Evolutionary conservation across 2,797 vertebrate species (phyloP), one percentile per base, ranked within the genome.

Genomic region (Balearica regulorum): DNA sequence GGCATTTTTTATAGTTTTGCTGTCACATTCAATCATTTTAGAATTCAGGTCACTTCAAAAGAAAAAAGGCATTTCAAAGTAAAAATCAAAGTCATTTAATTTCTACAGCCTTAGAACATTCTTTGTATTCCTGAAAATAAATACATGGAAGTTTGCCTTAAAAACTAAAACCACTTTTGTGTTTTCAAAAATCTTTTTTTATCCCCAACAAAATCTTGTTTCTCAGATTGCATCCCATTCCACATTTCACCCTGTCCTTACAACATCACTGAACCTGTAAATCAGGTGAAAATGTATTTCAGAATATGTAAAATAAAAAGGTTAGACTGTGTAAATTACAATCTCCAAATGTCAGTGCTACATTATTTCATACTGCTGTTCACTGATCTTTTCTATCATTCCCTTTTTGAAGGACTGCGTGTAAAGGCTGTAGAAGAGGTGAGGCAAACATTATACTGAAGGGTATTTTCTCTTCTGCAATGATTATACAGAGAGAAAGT

Each of bases 271-370:
- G 49, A 96, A 87, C 44, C 53, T 89, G 61, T 57, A 95, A 87
- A 91, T 71, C 76, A 84, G 71, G 57, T 61, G 60, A 89, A 80
- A 93, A 90, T 48, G 1, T 28, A 46, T 87, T 89, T 85, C 78
- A 80, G 64, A 46, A 65, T 77, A 88, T 48, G 46, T 80, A 95
- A 96, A 95, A 89, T 72, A 77, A 83, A 96, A 96, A 92, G 44
- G 77, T 78, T 86, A 76, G 13, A 24, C 28, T 82, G 58, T 62
- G 66, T 68, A 93, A 95, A 94, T 83, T 73, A 87, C n/a, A 68
- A 16, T 70, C 70, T 49, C 60, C 54, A 92, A 68, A 89, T 84
- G 79, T 61, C 3, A 0, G 41, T 37, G 51, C 28, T 61, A 49
- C 22, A 33, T 90, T 81, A 54, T 65, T 82, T 90, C 91, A 72